Base-by-base conservation (phyloP, 92 coral and sea anemone species). In the Parazoanthus darwini region DNA sequence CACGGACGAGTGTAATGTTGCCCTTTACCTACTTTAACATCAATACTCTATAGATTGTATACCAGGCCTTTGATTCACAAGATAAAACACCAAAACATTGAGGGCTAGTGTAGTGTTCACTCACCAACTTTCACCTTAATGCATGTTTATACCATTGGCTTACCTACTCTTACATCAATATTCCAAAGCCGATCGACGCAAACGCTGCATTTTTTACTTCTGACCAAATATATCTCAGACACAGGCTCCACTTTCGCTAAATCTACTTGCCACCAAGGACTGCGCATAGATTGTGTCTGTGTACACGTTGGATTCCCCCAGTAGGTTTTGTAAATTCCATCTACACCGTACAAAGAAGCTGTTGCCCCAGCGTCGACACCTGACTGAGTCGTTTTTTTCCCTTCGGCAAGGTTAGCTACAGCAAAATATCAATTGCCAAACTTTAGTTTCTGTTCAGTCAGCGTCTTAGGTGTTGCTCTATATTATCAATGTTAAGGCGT, bases 171-270 rank as follows among this genome's bases (percentile, higher is more conserved):
- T 14, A 78, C 38, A 10, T 44, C 65, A 15, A 46, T 15, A 46
- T 26, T 78, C 82, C 82, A 78, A 5, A 78, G 82, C 11, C 63
- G 4, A 6, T 44, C 58, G 58, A 8, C 10, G 58, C 15, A 44
- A n/a, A 15, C 33, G 13, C 80, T 39, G 46, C 80, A 77, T 9
- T 77, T 56, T 7, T 11, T 26, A 42, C 63, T 44, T 58, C 43
- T 79, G 23, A 79, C 68, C 82, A 79, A 26, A 50, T 23, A 79
- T 6, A 79, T 26, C 43, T 79, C 82, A 22, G 82, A 79, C 67
- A 79, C 82, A 79, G 82, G 82, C 11, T 79, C 68, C n/a, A 48
- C 82, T 50, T 50, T 25, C 11, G 36, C 82, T 3, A 79, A 59
- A 26, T 79, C 82, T 22, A 79, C 82, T 51, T 68, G 22, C 82